Percentiles rank a stretch among this genome's conserved stretches.
These are phyloP conservation scores for Myotis brandtii DNA, from an alignment of 2,113 vertebrate genomes.

Conservation along the genomic window DNA sequence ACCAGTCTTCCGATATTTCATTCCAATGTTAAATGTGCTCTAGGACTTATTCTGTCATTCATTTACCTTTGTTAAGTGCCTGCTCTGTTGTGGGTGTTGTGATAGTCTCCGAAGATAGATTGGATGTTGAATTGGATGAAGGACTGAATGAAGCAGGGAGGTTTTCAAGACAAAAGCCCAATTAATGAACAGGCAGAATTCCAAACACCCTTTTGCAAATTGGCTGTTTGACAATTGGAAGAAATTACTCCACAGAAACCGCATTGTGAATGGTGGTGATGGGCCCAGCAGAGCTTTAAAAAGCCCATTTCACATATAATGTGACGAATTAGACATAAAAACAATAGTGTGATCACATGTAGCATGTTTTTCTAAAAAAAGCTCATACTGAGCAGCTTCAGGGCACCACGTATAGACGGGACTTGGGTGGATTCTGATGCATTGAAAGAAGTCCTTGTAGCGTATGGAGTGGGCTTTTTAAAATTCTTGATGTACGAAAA, in stretches of 20 bases:
- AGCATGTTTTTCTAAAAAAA: not conserved
- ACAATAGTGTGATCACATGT: not conserved
- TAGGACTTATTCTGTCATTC: slow-evolving; percentile 32
- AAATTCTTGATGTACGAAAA: not conserved
- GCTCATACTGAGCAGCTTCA: not conserved
- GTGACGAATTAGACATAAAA: not conserved
- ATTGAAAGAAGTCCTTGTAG: not conserved
- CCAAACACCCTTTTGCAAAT: slow-evolving; percentile 15
- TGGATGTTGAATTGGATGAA: slow-evolving; percentile 21
- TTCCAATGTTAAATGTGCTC: slow-evolving; percentile 44
- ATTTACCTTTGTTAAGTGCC: slow-evolving; percentile 39
- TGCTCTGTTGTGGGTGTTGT: not conserved
- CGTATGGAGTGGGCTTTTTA: not conserved
- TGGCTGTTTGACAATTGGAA: not conserved
- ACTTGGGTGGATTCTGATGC: not conserved
- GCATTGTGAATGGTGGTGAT: not conserved
- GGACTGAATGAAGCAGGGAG: not conserved
- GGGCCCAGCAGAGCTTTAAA: not conserved
- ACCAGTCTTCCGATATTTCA: not conserved
- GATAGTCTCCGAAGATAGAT: slow-evolving; percentile 40
- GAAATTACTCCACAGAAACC: not conserved
- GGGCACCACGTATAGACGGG: accelerated
- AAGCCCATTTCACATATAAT: not conserved
- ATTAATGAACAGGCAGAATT: not conserved
- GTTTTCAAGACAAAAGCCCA: slow-evolving; percentile 35